Conservation (phyloP, 2,113 vertebrate genomes). For the Hippolais icterina region DNA sequence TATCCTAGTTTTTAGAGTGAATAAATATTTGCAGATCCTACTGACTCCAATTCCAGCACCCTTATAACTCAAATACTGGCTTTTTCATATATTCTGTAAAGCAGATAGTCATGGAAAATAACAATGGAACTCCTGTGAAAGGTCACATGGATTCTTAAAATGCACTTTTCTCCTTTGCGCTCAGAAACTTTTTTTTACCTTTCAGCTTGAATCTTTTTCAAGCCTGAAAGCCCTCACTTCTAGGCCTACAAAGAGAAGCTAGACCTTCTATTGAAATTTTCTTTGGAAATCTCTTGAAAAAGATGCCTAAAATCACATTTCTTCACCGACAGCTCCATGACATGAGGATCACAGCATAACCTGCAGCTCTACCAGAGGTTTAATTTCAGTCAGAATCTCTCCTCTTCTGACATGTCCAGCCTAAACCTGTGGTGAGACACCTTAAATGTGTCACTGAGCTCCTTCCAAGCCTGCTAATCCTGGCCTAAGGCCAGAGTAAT, state of each 20-base stretch:
- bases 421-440: background rate
- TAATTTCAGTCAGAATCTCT: background rate
- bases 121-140: background rate
- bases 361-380: background rate
- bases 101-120: background rate
- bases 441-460: background rate
- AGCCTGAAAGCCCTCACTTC: background rate
- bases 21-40: background rate
- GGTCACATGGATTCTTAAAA: background rate
- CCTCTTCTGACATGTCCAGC: background rate
- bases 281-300: background rate
- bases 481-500: background rate
- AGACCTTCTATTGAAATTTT: background rate
- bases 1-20: background rate
- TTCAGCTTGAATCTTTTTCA: background rate
- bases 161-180: background rate
- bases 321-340: background rate
- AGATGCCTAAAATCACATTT: background rate
- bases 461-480: background rate
- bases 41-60: background rate
- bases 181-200: background rate
- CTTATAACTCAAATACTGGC: background rate
- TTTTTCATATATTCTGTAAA: background rate
- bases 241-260: background rate
- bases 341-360: background rate